These are phyloP conservation scores for Phalacrocorax pelagicus DNA, from an alignment of 2,113 vertebrate genomes.

Conservation along the genomic window DNA sequence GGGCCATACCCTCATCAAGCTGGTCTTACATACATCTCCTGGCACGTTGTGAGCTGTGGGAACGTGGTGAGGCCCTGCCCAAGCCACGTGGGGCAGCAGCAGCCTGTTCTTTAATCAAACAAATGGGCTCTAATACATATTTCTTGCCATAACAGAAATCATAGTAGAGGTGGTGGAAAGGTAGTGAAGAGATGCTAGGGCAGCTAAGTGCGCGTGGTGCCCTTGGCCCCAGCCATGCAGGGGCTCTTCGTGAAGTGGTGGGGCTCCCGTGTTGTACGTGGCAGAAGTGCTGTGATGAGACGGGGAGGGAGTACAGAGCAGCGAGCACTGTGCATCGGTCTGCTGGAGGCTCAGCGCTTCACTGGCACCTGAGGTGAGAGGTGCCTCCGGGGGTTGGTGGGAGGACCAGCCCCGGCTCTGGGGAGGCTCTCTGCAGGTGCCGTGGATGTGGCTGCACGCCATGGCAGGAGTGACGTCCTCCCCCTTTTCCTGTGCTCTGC, in stretches of 20 bases:
- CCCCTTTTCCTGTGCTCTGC: rapidly evolving
- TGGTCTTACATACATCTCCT: rapidly evolving
- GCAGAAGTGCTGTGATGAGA: not conserved
- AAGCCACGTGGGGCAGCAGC: not conserved
- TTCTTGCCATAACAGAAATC: not conserved
- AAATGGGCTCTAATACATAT: rapidly evolving
- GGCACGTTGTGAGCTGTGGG: rapidly evolving
- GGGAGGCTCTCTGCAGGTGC: not conserved
- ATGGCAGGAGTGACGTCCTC: not conserved
- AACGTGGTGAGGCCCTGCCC: not conserved
- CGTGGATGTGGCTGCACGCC: rapidly evolving
- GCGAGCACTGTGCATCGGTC: rapidly evolving
- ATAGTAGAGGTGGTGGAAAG: rapidly evolving
- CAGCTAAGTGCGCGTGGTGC: not conserved
- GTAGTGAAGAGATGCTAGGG: too few relatives aligned
- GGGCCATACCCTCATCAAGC: not conserved
- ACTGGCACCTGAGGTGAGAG: not conserved
- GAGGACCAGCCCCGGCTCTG: not conserved
- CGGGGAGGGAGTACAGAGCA: not conserved
- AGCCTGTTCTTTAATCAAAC: too few relatives aligned
- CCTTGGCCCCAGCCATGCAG: not conserved
- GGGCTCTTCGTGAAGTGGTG: not conserved
- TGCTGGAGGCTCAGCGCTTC: rapidly evolving
- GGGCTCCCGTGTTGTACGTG: rapidly evolving
- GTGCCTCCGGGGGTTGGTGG: rapidly evolving